Conservation (phyloP, 2,888 invertebrate species). For the Thalpophila matura region DNA sequence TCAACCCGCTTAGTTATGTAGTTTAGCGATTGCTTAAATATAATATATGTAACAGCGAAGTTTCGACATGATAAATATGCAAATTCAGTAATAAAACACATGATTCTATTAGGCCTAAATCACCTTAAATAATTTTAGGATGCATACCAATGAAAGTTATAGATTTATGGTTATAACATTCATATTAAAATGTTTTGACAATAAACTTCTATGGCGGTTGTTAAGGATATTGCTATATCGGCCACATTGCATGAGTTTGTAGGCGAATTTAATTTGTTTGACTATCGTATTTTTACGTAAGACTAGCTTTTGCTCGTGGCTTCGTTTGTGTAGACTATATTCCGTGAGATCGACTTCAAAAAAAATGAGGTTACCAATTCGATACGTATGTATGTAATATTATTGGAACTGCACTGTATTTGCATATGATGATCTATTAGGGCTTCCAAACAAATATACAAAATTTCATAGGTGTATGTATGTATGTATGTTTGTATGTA, state of each 20-base stretch:
- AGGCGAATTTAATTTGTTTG: neutral
- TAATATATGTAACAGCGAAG: neutral
- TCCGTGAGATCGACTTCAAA: too few species aligned
- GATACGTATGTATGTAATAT: too few species aligned
- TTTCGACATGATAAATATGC: conserved; percentile 12
- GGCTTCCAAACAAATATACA: too few species aligned
- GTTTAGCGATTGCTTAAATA: neutral
- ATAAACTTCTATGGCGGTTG: neutral
- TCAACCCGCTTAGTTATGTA: too few species aligned
- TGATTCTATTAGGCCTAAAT: neutral
- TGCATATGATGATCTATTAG: too few species aligned
- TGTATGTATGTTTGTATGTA: too few species aligned
- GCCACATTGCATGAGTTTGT: neutral
- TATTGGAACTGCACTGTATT: too few species aligned
- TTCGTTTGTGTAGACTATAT: too few species aligned
- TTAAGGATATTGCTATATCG: conserved; percentile 1
- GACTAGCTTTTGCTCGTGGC: too few species aligned
- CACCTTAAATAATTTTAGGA: neutral
- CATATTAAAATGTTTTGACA: conserved; percentile 28
- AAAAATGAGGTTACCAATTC: too few species aligned
- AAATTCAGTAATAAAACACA: conserved; percentile 18
- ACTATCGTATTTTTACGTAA: conserved; percentile 15
- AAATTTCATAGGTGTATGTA: too few species aligned
- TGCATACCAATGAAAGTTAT: neutral
- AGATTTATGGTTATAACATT: neutral